Percentiles rank a stretch among this genome's conserved stretches.
These are phyloP conservation scores for Tachysurus fulvidraco DNA, from an alignment of 2,113 vertebrate genomes.

Conservation along the genomic window DNA sequence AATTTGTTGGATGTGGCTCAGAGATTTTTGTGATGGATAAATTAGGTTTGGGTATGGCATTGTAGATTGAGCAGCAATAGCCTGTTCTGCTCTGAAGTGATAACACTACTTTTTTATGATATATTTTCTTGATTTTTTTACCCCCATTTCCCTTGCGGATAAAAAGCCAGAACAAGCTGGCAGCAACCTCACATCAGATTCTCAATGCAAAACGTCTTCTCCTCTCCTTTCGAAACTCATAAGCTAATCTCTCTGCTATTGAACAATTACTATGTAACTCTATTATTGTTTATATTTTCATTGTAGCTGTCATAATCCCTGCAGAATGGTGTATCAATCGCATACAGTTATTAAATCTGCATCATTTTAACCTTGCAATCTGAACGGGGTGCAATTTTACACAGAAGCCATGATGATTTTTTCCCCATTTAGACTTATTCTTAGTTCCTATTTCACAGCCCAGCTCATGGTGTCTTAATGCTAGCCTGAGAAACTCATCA, in stretches of 20 bases:
- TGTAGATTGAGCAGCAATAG: background rate
- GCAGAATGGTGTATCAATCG: background rate
- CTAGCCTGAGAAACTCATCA: conserved; percentile 46
- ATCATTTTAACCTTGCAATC: background rate
- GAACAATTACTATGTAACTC: conserved; percentile 44
- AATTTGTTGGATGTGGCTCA: background rate
- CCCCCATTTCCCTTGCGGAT: conserved; percentile 24
- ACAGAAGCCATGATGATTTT: background rate
- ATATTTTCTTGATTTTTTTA: conserved; percentile 37
- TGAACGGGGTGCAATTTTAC: conserved; percentile 4
- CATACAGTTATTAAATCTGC: conserved; percentile 8
- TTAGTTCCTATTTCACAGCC: conserved; percentile 20
- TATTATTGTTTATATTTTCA: conserved; percentile 15
- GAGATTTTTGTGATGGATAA: conserved; percentile 6
- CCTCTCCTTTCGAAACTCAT: conserved; percentile 9
- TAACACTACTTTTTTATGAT: conserved; percentile 38
- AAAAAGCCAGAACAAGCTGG: conserved; percentile 2
- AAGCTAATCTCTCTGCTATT: conserved; percentile 16
- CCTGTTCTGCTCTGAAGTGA: conserved; percentile 11
- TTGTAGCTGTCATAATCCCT: background rate
- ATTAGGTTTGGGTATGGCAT: background rate
- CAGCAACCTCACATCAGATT: conserved; percentile 25
- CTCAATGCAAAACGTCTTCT: conserved; percentile 33
- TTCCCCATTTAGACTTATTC: conserved; percentile 13
- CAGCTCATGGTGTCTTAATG: conserved; percentile 32